Conservation (phyloP, 2,113 vertebrate genomes). For the Burhinus oedicnemus region DNA sequence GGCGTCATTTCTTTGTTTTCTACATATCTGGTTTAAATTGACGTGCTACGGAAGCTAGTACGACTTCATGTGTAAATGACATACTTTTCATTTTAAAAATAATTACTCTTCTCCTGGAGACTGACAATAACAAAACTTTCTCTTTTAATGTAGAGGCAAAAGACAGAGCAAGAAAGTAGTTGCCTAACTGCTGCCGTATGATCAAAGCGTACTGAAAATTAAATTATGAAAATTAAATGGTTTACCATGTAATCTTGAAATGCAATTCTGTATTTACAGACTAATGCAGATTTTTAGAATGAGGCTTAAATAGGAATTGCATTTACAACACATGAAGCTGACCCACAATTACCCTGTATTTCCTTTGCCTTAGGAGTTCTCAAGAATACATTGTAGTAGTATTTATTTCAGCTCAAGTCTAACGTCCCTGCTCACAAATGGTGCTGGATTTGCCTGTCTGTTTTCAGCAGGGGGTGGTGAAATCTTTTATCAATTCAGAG, state of each 20-base stretch:
- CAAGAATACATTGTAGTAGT: neutral
- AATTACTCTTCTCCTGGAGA: neutral
- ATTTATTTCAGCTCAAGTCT: constrained; percentile 1
- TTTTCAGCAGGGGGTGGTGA: neutral
- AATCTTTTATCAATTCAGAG: neutral
- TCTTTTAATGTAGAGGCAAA: neutral
- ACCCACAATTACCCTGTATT: neutral
- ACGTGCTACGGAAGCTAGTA: neutral
- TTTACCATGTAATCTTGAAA: constrained; percentile 7
- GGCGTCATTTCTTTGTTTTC: neutral
- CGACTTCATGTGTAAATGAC: neutral
- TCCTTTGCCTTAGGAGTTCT: neutral
- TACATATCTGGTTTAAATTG: neutral
- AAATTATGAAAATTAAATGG: constrained; percentile 30
- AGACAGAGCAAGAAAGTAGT: neutral
- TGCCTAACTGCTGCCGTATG: neutral
- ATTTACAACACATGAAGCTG: neutral
- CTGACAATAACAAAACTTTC: neutral
- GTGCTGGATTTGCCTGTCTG: neutral
- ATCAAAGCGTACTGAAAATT: neutral
- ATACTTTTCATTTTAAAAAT: neutral
- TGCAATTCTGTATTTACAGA: constrained; percentile 17
- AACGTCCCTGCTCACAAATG: neutral
- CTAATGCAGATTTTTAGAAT: neutral
- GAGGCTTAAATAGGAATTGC: constrained; percentile 6